Evolutionary conservation across 1,140 invertebrate species (phyloP).

Genomic region (Pseudomyrmex flavicornis): DNA sequence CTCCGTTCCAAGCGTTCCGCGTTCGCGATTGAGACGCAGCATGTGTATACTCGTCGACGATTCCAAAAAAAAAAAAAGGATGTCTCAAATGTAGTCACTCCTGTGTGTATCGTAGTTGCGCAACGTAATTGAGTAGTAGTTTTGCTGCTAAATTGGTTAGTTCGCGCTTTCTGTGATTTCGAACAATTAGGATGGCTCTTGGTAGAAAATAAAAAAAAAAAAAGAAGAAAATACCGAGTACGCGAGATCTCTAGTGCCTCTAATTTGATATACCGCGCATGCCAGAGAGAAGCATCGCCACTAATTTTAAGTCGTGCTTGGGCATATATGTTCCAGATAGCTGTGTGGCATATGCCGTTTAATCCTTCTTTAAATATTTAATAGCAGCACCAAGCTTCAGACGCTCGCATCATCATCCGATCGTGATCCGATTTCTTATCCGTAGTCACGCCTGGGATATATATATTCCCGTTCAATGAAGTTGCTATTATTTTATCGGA

Average conservation of each 20-base stretch:
- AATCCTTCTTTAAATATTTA: not conserved
- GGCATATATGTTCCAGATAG: not conserved
- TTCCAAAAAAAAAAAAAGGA: not conserved
- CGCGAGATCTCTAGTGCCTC: not conserved
- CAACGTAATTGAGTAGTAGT: constrained; percentile 4
- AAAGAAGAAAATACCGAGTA: no score
- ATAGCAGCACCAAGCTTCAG: not conserved
- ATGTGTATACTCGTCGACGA: not conserved
- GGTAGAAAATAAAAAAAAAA: not conserved
- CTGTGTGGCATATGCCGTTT: not conserved
- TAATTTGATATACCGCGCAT: constrained; percentile 20
- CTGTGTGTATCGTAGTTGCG: not conserved
- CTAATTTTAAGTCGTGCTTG: constrained; percentile 6
- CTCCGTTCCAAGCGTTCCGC: not conserved
- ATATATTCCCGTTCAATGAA: not conserved
- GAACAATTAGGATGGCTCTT: no score
- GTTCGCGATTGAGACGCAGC: not conserved
- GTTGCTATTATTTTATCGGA: not conserved
- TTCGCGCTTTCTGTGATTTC: no score
- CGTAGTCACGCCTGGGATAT: not conserved
- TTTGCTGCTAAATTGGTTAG: not conserved
- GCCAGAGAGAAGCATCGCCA: not conserved
- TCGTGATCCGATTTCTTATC: not conserved
- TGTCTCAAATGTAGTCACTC: not conserved
- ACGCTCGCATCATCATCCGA: not conserved